Base-by-base conservation (phyloP, 2,113 vertebrate species). In the Triplophysa dalaica region DNA sequence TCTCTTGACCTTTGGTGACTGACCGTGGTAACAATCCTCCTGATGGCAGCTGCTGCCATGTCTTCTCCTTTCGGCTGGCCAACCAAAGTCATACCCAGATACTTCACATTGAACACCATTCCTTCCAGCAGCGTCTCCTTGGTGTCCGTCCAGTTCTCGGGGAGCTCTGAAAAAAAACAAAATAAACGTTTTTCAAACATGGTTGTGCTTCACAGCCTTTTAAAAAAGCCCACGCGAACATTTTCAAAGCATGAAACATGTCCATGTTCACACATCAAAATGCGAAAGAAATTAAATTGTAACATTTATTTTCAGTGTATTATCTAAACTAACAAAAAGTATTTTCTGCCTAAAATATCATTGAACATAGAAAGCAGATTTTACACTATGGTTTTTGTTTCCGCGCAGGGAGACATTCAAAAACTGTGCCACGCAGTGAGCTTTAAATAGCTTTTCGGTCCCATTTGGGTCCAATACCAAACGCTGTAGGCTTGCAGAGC, bases 11-110 rank as follows among this genome's bases (percentile, higher is more conserved):
- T 13, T 16, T 22, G 21, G 5, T 54, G 45, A 86, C 91, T 91
- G 87, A 96, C 95, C 85, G 84, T 96, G 85, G 94, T 85, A 26
- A 96, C 89, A 1, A 96, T 96, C 85, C 95, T 92, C 58, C 90
- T 93, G 84, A 97, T 96, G 78, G 95, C 95, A 0, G 94, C 93
- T 0, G 95, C 92, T 2, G 95, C 95, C 95, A 96, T 96, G 83
- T 95, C 95, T 84, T 96, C 95, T 85, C 95, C 95, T 90, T 96
- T 96, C 61, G 95, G 95, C 70, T 95, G 94, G 45, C 94, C 95
- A 68, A 97, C 95, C 85, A 96, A 87, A 0, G 95, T 97, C 95
- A 97, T 96, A 29, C 95, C 95, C 72, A 97, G 87, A 81, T 96
- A 97, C 81, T 97, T 97, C 22, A 97, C 91, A 0, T 94, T 94